Base-by-base conservation (phyloP, 2,888 invertebrate species). In the Biston stratarius region DNA sequence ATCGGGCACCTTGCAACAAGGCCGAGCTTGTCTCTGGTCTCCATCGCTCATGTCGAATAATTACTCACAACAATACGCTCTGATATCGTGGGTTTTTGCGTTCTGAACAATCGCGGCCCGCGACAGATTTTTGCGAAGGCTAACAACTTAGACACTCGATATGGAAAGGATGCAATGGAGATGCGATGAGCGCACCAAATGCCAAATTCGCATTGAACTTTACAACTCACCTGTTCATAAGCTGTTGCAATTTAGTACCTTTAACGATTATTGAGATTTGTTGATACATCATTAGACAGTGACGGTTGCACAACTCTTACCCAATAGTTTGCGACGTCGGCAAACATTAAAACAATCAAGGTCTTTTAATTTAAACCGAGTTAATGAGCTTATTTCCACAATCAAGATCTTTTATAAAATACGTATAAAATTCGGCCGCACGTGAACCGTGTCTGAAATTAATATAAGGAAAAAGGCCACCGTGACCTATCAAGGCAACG, bases 1-100 rank as follows among this genome's bases (percentile, higher is more conserved):
- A 87, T 83, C 85, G 86, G 83, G 86, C 90, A 89, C 88, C 88
- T 90, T 85, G 90, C 84, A 64, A 77, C 91, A 87, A 91, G 91
- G 91, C 80, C 90, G 77, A 71, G 76, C 83, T 84, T 87, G 87
- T 84, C 85, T 86, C 61, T 83, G 82, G 83, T 83, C 83, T 83
- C 86, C 83, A 87, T 87, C 83, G 83, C 80, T 82, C 85, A 84
- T 83, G 81, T 83, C 81, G 79, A 81, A 81, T 82, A 82, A 86
- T 84, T 85, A 85, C 79, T 77, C 6, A 48, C 24, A 83, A 83
- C 82, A 83, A 83, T 80, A 69, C 74, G 76, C 48, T n/a, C 56
- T 61, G 53, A 71, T 72, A 77, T 73, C 70, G 70, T 59, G 77
- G 9, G 57, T 57, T 52, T 57, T 47, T 52, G 57, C 44, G 52